Conservation (phyloP, 2,797 vertebrate genomes). For the Parauchenoglanis punctatus region DNA sequence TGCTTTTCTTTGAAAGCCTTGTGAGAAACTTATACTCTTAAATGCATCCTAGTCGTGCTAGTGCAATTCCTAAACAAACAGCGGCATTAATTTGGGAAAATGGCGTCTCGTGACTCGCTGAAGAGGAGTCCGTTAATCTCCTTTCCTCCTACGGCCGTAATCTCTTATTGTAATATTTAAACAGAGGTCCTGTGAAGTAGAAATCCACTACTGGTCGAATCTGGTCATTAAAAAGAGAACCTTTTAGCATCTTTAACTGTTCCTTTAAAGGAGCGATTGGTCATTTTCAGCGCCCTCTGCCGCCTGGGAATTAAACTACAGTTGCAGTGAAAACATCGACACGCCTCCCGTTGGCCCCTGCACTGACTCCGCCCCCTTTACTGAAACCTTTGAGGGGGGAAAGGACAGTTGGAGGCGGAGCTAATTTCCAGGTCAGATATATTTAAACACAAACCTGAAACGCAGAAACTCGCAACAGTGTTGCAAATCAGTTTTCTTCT, state of each 20-base stretch:
- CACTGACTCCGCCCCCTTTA: background rate
- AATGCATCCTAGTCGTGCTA: background rate
- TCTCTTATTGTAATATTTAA: constrained; percentile 51
- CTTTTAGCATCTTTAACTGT: background rate
- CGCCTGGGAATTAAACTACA: background rate
- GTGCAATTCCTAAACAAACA: constrained; percentile 9
- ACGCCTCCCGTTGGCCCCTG: no score
- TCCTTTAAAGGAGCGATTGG: background rate
- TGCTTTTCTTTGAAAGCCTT: background rate
- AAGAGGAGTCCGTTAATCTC: constrained; percentile 28
- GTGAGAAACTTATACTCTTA: background rate
- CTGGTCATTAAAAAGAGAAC: background rate
- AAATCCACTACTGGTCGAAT: background rate
- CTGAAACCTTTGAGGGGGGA: background rate
- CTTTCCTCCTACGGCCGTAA: constrained; percentile 73
- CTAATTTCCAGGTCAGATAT: background rate
- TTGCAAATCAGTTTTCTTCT: background rate
- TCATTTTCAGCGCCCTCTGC: background rate
- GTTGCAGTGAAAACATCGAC: background rate
- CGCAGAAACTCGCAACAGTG: background rate
- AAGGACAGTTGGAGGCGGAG: background rate
- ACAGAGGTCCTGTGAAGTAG: background rate
- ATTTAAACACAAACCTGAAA: background rate
- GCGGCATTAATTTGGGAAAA: background rate
- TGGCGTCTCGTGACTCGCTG: background rate